phyloP scores from a whole-genome alignment of 1,140 invertebrate species.

The Drosophila suzukii region DNA sequence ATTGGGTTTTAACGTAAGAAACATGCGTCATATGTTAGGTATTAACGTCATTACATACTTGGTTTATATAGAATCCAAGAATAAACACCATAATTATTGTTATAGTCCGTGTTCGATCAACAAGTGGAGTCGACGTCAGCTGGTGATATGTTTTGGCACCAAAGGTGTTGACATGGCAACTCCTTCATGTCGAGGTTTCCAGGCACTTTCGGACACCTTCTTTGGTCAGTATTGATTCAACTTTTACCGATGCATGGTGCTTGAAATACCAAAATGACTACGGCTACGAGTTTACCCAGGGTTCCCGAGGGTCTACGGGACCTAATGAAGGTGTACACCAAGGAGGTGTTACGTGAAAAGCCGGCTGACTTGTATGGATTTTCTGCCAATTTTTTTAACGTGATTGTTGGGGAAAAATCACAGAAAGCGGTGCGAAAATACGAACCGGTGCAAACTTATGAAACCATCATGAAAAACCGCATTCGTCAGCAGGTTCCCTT shows the following conservation, averaged over 20 bases:
- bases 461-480: constrained; percentile 68
- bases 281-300: constrained; percentile 70
- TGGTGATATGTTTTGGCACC: constrained; percentile 54
- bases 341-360: constrained; percentile 85
- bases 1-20: neutral
- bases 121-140: constrained; percentile 34
- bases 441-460: constrained; percentile 59
- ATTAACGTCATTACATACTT: constrained; percentile 1
- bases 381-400: constrained; percentile 85
- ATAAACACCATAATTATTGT: constrained; percentile 9
- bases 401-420: constrained; percentile 81
- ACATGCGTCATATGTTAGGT: neutral
- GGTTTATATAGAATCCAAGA: constrained; percentile 6
- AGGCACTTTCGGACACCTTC: constrained; percentile 32
- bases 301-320: constrained; percentile 85
- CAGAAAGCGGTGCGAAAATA: constrained; percentile 48
- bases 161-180: constrained; percentile 67
- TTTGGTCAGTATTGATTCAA: constrained; percentile 71
- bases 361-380: constrained; percentile 85
- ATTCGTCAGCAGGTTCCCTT: constrained; percentile 62
- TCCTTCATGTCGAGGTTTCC: constrained; percentile 36
- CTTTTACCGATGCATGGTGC: constrained; percentile 41
- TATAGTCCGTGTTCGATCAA: constrained; percentile 4
- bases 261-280: constrained; percentile 53
- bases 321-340: constrained; percentile 85